Base-by-base conservation (phyloP, 2,797 vertebrate genomes). In the Hylomyscus alleni region DNA sequence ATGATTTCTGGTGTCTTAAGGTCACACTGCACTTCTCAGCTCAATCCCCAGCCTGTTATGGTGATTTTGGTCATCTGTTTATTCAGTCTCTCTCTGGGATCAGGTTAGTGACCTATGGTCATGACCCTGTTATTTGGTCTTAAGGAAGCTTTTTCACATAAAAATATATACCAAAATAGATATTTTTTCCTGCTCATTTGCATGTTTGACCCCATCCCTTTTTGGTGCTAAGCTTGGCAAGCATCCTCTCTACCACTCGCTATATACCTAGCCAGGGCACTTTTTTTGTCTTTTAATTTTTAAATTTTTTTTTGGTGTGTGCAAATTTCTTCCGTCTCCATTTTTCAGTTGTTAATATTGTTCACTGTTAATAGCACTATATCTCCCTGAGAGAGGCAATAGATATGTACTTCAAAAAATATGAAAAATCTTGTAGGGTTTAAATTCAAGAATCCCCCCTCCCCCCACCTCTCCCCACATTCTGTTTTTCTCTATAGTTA, bases 381-480 rank as follows among this genome's bases (percentile, higher is more conserved):
- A 24, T 82, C 3, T 3, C 34, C 56, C 47, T 73, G 56, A 56
- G 10, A 76, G 19, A 14, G 34, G 65, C 40, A 92, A 34, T 1
- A 88, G 73, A 44, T 85, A 60, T 10, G 9, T 72, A 89, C 84
- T 93, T 96, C 76, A 86, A 54, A 86, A 86, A 95, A 56, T 89
- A 31, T 13, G 77, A n/a, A 94, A 92, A 95, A 87, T 34, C 29
- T 89, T 44, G 11, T 26, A 83, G 44, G 4, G 3, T 80, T 94
- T 94, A 85, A 95, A 84, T 83, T 7, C 15, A 91, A 72, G 14
- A 76, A 20, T 80, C 19, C 54, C 14, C 7, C 1, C 50, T 11
- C 50, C 50, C 50, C 50, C 1, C 50, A 6, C 50, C 50, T 78
- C 34, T 11, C n/a, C 34, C 34, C 15, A 37, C 20, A 69, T 24